Evolutionary conservation across 2,113 vertebrate genomes (phyloP).

Genomic region (Cottus gobio): DNA sequence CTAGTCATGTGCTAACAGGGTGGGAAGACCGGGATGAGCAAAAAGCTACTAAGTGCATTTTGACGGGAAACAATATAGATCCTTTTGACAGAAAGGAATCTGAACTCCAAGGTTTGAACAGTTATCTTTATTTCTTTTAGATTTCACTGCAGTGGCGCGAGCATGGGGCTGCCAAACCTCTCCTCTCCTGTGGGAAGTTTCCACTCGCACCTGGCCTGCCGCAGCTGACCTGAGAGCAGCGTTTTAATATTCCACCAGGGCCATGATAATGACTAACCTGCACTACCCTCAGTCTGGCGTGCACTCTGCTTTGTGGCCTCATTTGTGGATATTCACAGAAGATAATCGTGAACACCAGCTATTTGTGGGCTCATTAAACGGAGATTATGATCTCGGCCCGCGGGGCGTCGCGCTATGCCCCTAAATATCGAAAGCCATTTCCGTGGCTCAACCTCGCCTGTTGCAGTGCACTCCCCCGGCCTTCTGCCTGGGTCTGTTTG

Average conservation of each 20-base stretch:
- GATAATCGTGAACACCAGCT: slow-evolving; percentile 54
- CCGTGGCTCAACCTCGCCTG: slow-evolving; percentile 27
- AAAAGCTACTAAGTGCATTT: neutral
- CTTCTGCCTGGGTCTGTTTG: slow-evolving; percentile 40
- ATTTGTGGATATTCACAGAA: slow-evolving; percentile 60
- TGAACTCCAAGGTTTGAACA: too few species aligned
- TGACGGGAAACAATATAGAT: neutral
- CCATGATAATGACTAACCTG: slow-evolving; percentile 78
- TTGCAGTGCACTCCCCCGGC: neutral
- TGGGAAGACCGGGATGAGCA: neutral
- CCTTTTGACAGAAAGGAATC: too few species aligned
- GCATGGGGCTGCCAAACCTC: slow-evolving; percentile 5
- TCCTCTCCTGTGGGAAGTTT: slow-evolving; percentile 71
- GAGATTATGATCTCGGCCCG: slow-evolving; percentile 49
- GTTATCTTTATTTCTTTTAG: neutral
- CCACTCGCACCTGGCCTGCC: slow-evolving; percentile 51
- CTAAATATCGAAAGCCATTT: slow-evolving; percentile 44
- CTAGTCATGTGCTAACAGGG: neutral
- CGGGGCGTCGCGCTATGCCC: slow-evolving; percentile 30
- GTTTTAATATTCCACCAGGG: slow-evolving; percentile 73
- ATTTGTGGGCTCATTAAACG: slow-evolving; percentile 54
- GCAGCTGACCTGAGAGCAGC: slow-evolving; percentile 14
- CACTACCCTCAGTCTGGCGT: slow-evolving; percentile 23
- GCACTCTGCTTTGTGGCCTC: slow-evolving; percentile 59
- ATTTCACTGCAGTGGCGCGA: neutral